A percentile compares a stretch with the other conserved stretches of the same genome.
phyloP scores from a whole-genome alignment of 2,113 vertebrate species.

The Andinoacara biseriatus region DNA sequence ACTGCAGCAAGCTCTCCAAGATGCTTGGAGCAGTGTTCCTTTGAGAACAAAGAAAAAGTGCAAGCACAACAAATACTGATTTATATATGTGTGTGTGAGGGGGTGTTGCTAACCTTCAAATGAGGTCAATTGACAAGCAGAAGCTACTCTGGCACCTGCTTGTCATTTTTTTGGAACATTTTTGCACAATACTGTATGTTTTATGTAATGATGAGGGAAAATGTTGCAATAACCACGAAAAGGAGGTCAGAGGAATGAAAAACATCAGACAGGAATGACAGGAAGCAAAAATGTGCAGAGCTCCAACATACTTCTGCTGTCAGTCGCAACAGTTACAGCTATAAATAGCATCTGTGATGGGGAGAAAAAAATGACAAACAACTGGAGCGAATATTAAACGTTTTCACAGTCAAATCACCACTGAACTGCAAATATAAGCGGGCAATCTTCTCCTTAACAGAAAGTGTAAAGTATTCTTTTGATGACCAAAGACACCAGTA shows the following conservation, averaged over 20 bases:
- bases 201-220: not conserved
- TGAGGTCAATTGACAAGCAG: not conserved
- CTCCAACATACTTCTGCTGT: constrained; percentile 32
- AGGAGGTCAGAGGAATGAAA: not conserved
- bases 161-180: not conserved
- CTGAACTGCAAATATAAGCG: constrained; percentile 5
- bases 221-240: not conserved
- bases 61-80: constrained; percentile 2
- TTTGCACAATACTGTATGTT: not conserved
- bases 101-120: too few species aligned
- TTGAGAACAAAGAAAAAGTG: not conserved
- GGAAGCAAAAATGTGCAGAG: constrained; percentile 5
- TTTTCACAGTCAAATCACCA: not conserved
- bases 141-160: not conserved
- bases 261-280: not conserved
- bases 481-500: not conserved
- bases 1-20: not conserved
- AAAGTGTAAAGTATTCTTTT: not conserved
- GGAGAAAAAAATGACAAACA: not conserved
- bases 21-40: not conserved
- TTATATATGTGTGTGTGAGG: not conserved
- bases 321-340: not conserved
- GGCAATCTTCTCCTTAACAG: not conserved
- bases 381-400: not conserved
- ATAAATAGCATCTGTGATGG: constrained; percentile 13